Percentiles rank a stretch among this genome's conserved stretches.
Evolutionary conservation across 2,888 invertebrate genomes (phyloP).

Genomic region (Drosophila colorata): DNA sequence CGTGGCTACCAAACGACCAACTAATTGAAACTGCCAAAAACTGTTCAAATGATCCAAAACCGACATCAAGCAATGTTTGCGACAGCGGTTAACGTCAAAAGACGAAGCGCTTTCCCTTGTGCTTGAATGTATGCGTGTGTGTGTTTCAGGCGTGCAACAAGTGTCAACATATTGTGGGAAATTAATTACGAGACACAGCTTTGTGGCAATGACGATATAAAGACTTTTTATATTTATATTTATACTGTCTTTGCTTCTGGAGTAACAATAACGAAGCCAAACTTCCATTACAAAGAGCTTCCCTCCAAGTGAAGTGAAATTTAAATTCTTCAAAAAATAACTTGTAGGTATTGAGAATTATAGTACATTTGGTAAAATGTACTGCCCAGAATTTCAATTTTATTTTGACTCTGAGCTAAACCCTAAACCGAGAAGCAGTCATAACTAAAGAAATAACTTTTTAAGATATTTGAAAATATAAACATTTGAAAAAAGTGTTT

Average conservation of each 20-base stretch:
- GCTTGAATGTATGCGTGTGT: neutral
- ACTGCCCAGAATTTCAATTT: neutral
- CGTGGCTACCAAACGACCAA: slow-evolving; percentile 35
- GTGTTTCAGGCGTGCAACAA: slow-evolving; percentile 45
- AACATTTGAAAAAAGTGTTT: too few species aligned
- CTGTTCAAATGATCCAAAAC: slow-evolving; percentile 21
- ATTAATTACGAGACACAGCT: slow-evolving; percentile 9
- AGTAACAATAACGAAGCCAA: too few species aligned
- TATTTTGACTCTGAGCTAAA: neutral
- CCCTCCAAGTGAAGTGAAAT: neutral
- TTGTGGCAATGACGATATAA: too few species aligned
- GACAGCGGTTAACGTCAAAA: slow-evolving; percentile 1
- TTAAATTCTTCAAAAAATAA: neutral
- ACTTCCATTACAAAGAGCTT: too few species aligned
- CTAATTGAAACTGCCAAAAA: slow-evolving; percentile 29
- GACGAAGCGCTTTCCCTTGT: neutral
- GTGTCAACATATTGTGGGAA: slow-evolving; percentile 20
- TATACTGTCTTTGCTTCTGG: too few species aligned
- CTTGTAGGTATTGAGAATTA: neutral
- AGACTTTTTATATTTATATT: too few species aligned
- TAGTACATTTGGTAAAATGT: neutral
- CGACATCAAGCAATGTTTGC: slow-evolving; percentile 1
- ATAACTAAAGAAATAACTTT: neutral
- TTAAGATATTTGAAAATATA: too few species aligned
- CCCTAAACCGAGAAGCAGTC: too few species aligned